Percentiles rank a stretch among this genome's conserved stretches.
Conservation (phyloP, 2,113 vertebrate species). For the Ochotona curzoniae region DNA sequence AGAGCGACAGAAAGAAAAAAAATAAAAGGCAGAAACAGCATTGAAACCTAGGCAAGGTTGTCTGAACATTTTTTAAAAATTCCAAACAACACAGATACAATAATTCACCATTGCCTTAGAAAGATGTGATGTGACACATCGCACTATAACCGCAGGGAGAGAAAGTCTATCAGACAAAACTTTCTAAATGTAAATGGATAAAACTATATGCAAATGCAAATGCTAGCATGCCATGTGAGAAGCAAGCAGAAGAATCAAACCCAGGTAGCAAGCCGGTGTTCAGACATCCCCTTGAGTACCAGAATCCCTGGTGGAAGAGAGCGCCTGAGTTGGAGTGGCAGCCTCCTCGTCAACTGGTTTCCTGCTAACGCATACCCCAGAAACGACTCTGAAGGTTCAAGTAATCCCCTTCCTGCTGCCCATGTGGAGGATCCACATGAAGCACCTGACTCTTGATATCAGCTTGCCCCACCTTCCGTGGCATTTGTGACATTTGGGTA, state of each 20-base stretch:
- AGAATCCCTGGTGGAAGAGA: too few species aligned
- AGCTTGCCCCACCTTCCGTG: too few species aligned
- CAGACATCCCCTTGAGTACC: too few species aligned
- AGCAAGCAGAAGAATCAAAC: not conserved
- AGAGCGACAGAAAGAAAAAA: slow-evolving; percentile 72
- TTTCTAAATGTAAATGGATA: slow-evolving; percentile 55
- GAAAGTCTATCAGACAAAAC: slow-evolving; percentile 35
- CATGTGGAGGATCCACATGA: too few species aligned
- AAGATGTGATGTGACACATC: slow-evolving; percentile 62
- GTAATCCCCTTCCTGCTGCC: too few species aligned
- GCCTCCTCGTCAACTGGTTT: too few species aligned
- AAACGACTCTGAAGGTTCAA: too few species aligned
- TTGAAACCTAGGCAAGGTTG: slow-evolving; percentile 57
- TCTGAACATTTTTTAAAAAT: slow-evolving; percentile 79
- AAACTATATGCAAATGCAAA: not conserved
- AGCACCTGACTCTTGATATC: too few species aligned
- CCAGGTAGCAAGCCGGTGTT: not conserved
- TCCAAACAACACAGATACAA: slow-evolving; percentile 75
- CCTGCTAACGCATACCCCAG: too few species aligned
- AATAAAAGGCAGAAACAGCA: slow-evolving; percentile 77
- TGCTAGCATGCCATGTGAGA: not conserved
- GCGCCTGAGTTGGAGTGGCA: too few species aligned
- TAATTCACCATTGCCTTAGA: slow-evolving; percentile 80
- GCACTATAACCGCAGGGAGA: slow-evolving; percentile 64
- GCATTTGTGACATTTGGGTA: too few species aligned